These are phyloP conservation scores for Lithophane socia DNA, from an alignment of 2,888 invertebrate species.

Conservation along the genomic window DNA sequence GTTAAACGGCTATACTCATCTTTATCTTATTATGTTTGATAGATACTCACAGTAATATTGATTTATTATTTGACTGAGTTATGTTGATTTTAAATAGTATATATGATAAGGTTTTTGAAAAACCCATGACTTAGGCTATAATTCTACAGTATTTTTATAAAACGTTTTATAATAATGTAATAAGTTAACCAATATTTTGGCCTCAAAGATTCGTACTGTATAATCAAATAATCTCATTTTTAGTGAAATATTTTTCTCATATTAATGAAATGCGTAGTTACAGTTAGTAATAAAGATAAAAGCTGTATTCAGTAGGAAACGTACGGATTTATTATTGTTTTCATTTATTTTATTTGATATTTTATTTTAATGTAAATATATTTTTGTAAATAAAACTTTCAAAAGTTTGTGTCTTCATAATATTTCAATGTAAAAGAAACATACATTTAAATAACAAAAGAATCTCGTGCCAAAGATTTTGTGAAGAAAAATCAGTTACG, in stretches of 20 bases:
- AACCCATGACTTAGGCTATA: slow-evolving; percentile 42
- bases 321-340: slow-evolving; percentile 45
- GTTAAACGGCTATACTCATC: slow-evolving; percentile 29
- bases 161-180: slow-evolving; percentile 48
- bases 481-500: slow-evolving; percentile 53
- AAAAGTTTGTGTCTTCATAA: slow-evolving; percentile 31
- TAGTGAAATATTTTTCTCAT: slow-evolving; percentile 29
- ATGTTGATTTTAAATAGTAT: slow-evolving; percentile 56
- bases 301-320: slow-evolving; percentile 30
- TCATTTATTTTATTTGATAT: slow-evolving; percentile 50
- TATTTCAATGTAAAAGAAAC: slow-evolving; percentile 46
- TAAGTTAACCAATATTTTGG: slow-evolving; percentile 38
- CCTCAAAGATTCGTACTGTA: slow-evolving; percentile 34
- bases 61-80: slow-evolving; percentile 59
- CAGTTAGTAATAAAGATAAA: slow-evolving; percentile 26
- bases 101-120: slow-evolving; percentile 46
- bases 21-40: slow-evolving; percentile 32
- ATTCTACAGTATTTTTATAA: slow-evolving; percentile 62
- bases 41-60: slow-evolving; percentile 61
- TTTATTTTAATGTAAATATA: slow-evolving; percentile 63
- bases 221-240: slow-evolving; percentile 37
- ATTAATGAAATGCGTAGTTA: slow-evolving; percentile 18
- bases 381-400: slow-evolving; percentile 60
- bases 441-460: slow-evolving; percentile 54
- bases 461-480: slow-evolving; percentile 72